A percentile compares a stretch with the other conserved stretches of the same genome.
phyloP scores from a whole-genome alignment of 2,888 invertebrate species.

The Oasisia sp. region DNA sequence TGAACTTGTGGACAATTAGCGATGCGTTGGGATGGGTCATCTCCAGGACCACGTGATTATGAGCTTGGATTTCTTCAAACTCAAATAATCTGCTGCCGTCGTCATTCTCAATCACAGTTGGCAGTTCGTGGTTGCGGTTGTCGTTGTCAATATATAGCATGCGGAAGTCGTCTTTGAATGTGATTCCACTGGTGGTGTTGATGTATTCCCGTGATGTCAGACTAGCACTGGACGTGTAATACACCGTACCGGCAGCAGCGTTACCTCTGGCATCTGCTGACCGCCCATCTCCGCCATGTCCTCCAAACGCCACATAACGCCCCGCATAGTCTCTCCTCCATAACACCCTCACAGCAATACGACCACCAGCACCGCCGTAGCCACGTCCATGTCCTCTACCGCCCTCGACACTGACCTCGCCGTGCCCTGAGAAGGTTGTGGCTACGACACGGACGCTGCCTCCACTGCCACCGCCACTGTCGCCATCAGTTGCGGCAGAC shows the following conservation, averaged over 20 bases:
- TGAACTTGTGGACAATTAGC: conserved; percentile 48
- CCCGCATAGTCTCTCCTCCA: conserved; percentile 49
- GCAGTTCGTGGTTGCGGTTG: conserved; percentile 47
- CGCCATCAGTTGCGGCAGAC: conserved; percentile 38
- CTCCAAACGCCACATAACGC: conserved; percentile 46
- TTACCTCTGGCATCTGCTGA: conserved; percentile 39
- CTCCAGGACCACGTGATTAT: conserved; percentile 48
- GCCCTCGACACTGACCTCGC: conserved; percentile 46
- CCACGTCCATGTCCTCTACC: conserved; percentile 34
- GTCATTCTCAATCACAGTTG: conserved; percentile 47
- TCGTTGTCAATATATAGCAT: conserved; percentile 50
- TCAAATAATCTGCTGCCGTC: conserved; percentile 39
- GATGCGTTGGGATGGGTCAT: conserved; percentile 43
- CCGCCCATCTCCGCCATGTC: conserved; percentile 29
- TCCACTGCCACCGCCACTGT: conserved; percentile 52
- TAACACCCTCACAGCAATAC: conserved; percentile 46
- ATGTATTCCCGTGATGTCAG: conserved; percentile 30
- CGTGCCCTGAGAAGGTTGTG: conserved; percentile 53
- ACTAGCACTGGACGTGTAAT: conserved; percentile 44
- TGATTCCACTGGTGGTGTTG: conserved; percentile 38
- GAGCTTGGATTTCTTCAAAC: conserved; percentile 48
- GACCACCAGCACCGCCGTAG: conserved; percentile 50
- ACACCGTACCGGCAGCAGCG: conserved; percentile 50
- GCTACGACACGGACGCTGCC: conserved; percentile 48
- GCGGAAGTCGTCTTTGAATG: conserved; percentile 43